A percentile compares a stretch with the other conserved stretches of the same genome.
phyloP scores from a whole-genome alignment of 2,888 invertebrate species.

The Empis stercorea region DNA sequence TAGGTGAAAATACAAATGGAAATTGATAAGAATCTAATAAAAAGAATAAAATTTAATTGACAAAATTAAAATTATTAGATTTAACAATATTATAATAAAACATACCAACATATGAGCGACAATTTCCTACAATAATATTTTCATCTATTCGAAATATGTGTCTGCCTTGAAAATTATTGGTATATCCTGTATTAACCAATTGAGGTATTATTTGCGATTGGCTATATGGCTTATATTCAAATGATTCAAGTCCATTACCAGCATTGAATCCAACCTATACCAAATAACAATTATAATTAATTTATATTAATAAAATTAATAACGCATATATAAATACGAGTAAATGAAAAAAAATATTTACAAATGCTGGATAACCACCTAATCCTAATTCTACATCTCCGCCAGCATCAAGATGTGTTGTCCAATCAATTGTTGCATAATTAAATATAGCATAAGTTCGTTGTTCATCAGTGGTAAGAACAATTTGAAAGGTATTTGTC shows the following conservation, averaged over 20 bases:
- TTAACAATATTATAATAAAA: too few species aligned
- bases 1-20: slow-evolving; percentile 71
- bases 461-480: slow-evolving; percentile 76
- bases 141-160: slow-evolving; percentile 87
- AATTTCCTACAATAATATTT: slow-evolving; percentile 74
- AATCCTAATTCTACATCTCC: slow-evolving; percentile 70
- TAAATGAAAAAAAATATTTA: slow-evolving; percentile 36
- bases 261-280: slow-evolving; percentile 91
- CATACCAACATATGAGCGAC: slow-evolving; percentile 41
- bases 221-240: slow-evolving; percentile 73
- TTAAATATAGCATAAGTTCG: slow-evolving; percentile 86
- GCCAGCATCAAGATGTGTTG: slow-evolving; percentile 73
- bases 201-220: slow-evolving; percentile 67
- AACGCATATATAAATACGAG: background rate
- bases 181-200: slow-evolving; percentile 65
- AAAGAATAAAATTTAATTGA: background rate
- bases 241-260: slow-evolving; percentile 75
- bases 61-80: background rate
- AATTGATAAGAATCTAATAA: slow-evolving; percentile 60
- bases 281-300: background rate
- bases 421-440: slow-evolving; percentile 77
- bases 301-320: background rate
- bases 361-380: slow-evolving; percentile 68
- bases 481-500: slow-evolving; percentile 87
- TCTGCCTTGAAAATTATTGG: slow-evolving; percentile 68